Evolutionary conservation across 2,888 invertebrate genomes (phyloP), one percentile per base, ranked within the genome.

Genomic region (Drosophila maculinotata): DNA sequence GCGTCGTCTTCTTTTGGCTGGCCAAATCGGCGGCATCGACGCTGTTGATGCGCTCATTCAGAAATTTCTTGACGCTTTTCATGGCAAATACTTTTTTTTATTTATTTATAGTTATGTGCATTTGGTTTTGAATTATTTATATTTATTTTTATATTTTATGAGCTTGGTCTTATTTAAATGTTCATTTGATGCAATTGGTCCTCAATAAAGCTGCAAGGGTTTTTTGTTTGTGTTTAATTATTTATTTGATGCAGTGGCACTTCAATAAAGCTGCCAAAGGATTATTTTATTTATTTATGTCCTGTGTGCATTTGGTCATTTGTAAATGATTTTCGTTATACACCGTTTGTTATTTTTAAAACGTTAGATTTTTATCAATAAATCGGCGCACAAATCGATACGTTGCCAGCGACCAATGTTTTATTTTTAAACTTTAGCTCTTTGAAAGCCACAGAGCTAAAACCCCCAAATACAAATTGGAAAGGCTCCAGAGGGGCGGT

Each of bases 31-130:
- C 68, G 30, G 76, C 87, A 57, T 90, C 90, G 41, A 89, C 80
- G 79, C 90, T 91, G 68, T 88, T 91, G 69, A 91, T 90, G 60
- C 90, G 91, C 60, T 91, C 91, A 69, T 87, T 89, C 52, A 91
- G 88, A 73, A 91, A 91, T 74, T 91, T 90, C 73, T 89, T 90
- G 9, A 91, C 91, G 78, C 91, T 91, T 70, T 90, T 91, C 91
- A 91, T 91, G 39, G 15, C 42, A 66, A 52, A 7, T 15, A 14
- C 3, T 49, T 17, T 44, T 14, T 49, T 12, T 44, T 49, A 35
- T 41, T 23, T 42, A 35, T 57, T 12, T 8, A 33, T 52, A 33
- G 36, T 28, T 4, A 20, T 38, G 35, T 35, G 20, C 20, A 20
- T 51, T 31, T 45, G 39, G 17, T 36, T 28, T 38, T 17, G 20